These are phyloP conservation scores for Tauraco erythrolophus DNA, from an alignment of 2,113 vertebrate genomes.

Conservation along the genomic window DNA sequence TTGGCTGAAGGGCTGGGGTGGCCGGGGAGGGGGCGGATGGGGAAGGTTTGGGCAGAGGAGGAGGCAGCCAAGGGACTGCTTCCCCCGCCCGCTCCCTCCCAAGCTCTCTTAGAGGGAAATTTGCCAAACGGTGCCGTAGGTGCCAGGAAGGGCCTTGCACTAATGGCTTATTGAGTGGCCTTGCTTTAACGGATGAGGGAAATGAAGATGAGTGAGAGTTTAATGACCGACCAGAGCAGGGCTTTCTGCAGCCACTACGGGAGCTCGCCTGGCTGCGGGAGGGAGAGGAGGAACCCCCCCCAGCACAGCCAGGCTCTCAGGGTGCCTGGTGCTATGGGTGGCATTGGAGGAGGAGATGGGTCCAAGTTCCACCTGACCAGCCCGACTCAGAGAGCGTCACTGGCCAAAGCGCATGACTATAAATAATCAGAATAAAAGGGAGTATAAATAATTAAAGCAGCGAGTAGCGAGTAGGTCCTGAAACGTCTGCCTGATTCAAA, in stretches of 20 bases:
- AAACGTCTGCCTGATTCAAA: conserved; percentile 73
- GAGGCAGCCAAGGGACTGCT: not conserved
- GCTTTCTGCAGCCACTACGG: fast-evolving
- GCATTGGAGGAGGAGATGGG: not conserved
- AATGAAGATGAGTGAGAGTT: conserved; percentile 66
- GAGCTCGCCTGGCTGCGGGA: not conserved
- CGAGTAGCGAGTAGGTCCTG: conserved; percentile 53
- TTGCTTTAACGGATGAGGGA: conserved; percentile 37
- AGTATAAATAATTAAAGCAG: conserved; percentile 70
- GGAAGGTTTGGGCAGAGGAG: not conserved
- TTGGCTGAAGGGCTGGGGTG: not conserved
- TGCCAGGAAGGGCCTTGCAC: conserved; percentile 1
- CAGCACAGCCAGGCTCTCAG: not conserved
- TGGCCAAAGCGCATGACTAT: not conserved
- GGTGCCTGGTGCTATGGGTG: not conserved
- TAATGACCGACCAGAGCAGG: not conserved
- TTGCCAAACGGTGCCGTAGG: not conserved
- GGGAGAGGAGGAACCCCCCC: not conserved
- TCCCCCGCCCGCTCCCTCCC: not conserved
- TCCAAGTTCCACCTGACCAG: not conserved
- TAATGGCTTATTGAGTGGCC: conserved; percentile 53
- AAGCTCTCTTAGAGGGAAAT: not conserved
- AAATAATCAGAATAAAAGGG: conserved; percentile 57
- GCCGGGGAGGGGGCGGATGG: not conserved
- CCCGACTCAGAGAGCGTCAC: not conserved